Conservation (phyloP, 2,888 invertebrate genomes). For the Lycocerus yunnanus region DNA sequence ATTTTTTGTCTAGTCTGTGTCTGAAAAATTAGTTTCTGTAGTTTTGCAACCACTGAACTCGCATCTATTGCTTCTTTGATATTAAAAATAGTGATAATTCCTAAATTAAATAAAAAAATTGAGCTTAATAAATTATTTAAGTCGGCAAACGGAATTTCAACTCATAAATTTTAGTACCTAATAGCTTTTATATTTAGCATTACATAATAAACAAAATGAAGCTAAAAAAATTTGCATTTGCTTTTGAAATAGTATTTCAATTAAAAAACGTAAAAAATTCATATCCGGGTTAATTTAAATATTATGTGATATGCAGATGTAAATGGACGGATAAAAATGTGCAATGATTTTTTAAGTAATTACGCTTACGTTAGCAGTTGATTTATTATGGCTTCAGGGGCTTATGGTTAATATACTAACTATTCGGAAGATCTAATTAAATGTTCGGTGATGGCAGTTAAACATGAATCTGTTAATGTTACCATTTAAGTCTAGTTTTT, state of each 20-base stretch:
- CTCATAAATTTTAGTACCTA: neutral
- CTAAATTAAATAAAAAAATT: neutral
- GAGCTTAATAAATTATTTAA: too few species aligned
- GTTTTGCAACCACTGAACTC: neutral
- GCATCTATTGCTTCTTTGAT: too few species aligned
- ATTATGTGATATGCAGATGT: neutral
- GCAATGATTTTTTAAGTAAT: neutral
- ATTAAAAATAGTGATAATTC: too few species aligned
- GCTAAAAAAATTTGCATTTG: neutral
- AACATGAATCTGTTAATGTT: neutral
- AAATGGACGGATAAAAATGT: neutral
- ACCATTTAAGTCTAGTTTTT: neutral
- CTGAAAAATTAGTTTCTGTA: neutral
- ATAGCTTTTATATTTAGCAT: neutral
- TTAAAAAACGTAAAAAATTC: neutral
- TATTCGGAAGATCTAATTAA: neutral
- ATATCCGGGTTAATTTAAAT: neutral
- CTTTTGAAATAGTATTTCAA: neutral
- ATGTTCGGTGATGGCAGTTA: neutral
- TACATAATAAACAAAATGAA: neutral
- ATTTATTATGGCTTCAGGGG: neutral
- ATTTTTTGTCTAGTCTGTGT: neutral
- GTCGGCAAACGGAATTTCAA: neutral
- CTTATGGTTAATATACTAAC: neutral
- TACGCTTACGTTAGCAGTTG: neutral